Evolutionary conservation across 1,140 invertebrate genomes (phyloP), one percentile per base, ranked within the genome.

Genomic region (Temnothorax nylanderi): DNA sequence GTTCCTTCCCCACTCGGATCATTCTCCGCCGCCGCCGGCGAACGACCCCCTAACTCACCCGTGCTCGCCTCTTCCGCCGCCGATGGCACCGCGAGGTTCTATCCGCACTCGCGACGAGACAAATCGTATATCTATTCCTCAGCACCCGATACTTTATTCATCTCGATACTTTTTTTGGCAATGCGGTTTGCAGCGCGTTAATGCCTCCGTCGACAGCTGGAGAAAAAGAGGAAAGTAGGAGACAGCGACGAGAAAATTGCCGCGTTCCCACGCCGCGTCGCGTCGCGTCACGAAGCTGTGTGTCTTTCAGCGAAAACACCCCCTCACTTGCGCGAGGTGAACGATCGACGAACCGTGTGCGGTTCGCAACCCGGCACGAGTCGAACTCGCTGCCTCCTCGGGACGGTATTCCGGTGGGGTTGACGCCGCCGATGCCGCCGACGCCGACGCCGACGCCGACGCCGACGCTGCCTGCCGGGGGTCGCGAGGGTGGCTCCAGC

Each of bases 301-400:
- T 64, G 51, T 8, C 64, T 26, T 1, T 47, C 56, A 41, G 26
- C 41, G 72, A 60, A 58, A 80, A 69, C 41, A 21, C 47, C 41
- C 37, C 18, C 10, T 47, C 60, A 26, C 44, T 7, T 21, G 69
- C 65, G 44, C 67, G 62, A 77, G 65, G 6, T 32, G 32, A 54
- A 80, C 65, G 67, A 87, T 74, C 54, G 49, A 64, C 94, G 94
- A 90, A 94, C 94, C 60, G 90, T 87, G 87, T 88, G 89, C 87
- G 89, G 75, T 76, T 72, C 75, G 90, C 75, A 89, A 51, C 84
- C 80, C 84, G 89, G 87, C 90, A 76, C 90, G 85, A 91, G 89
- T 88, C 89, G 58, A 81, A 91, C 90, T 91, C 89, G 62, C 65
- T 74, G 21, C 75, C 72, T 89, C 65, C 51, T 90, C 76, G 78